A percentile compares a stretch with the other conserved stretches of the same genome.
These are phyloP conservation scores for Atractosteus spatula DNA, from an alignment of 2,113 vertebrate species.

Conservation along the genomic window DNA sequence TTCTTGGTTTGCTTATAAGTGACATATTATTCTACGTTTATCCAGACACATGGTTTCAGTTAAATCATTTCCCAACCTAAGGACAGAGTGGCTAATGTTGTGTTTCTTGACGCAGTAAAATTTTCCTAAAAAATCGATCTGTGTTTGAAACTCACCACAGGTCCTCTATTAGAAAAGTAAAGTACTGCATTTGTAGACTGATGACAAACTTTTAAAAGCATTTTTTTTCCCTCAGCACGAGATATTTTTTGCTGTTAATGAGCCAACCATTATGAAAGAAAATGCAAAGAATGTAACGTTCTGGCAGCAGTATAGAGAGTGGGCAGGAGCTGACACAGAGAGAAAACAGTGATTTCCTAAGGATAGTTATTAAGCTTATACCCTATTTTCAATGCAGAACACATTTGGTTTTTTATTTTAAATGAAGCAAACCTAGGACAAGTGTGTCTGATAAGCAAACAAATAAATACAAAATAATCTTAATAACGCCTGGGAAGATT, in stretches of 20 bases:
- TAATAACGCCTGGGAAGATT: conserved; percentile 38
- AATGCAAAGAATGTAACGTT: no score
- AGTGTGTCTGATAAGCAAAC: no score
- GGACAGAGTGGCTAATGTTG: conserved; percentile 54
- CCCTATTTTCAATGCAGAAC: no score
- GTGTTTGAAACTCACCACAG: conserved; percentile 21
- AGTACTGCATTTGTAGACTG: neutral
- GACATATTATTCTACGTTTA: conserved; percentile 66
- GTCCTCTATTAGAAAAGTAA: conserved; percentile 30
- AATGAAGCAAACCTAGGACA: no score
- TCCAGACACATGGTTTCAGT: conserved; percentile 68
- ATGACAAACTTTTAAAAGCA: neutral
- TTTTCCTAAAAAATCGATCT: conserved; percentile 54
- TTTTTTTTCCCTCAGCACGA: no score
- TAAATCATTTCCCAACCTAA: conserved; percentile 69
- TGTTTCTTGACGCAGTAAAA: conserved; percentile 51
- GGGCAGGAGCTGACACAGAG: no score
- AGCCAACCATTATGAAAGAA: no score
- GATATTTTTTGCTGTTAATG: no score
- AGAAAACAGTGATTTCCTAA: no score
- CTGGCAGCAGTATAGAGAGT: no score
- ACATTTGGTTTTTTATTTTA: no score
- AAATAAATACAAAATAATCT: conserved; percentile 22
- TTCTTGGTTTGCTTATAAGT: conserved; percentile 59
- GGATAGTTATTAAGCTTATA: no score